phyloP scores from a whole-genome alignment of 1,140 invertebrate genomes.

The Scaptomyza montana region DNA sequence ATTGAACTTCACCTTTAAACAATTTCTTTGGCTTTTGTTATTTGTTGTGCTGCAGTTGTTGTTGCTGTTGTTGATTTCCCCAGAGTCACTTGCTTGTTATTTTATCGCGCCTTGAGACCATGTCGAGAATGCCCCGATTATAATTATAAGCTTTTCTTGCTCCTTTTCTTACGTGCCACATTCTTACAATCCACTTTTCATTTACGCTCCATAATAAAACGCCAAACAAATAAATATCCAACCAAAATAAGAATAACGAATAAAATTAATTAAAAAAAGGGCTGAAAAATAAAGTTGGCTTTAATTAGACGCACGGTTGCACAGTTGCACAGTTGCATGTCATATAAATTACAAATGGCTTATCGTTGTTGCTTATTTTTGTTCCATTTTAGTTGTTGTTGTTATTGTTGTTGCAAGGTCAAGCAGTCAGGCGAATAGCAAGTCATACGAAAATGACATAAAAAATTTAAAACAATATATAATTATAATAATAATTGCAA shows the following conservation, averaged over 20 bases:
- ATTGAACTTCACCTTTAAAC: background rate
- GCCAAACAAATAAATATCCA: background rate
- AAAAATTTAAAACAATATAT: conserved; percentile 50
- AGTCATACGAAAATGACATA: conserved; percentile 44
- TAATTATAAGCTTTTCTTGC: conserved; percentile 4
- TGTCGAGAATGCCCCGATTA: conserved; percentile 10
- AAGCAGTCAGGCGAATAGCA: conserved; percentile 44
- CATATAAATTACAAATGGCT: conserved; percentile 60
- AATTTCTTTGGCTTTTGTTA: conserved; percentile 17
- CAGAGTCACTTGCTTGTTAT: conserved; percentile 1
- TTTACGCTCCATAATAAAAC: conserved; percentile 11
- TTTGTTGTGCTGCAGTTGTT: conserved; percentile 22
- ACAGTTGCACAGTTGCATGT: conserved; percentile 66
- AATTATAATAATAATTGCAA: conserved; percentile 34
- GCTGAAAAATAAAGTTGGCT: conserved; percentile 18
- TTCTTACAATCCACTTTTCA: conserved; percentile 22
- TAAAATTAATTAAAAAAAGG: background rate
- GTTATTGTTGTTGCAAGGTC: conserved; percentile 49
- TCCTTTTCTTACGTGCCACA: conserved; percentile 20
- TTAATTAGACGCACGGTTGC: conserved; percentile 62
- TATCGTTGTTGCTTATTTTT: conserved; percentile 37
- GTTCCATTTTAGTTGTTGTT: conserved; percentile 11
- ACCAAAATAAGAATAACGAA: background rate
- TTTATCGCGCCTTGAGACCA: conserved; percentile 44
- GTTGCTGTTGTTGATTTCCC: conserved; percentile 11